Percentiles rank a stretch among this genome's conserved stretches.
These are phyloP conservation scores for mouse (Mus musculus) DNA, from an alignment of 2,113 vertebrate species.

Conservation along the genomic window GRCm39 chr8:116081001-116081500, in stretches of 20 bases:
- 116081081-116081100: too few relatives aligned
- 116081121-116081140: background rate
- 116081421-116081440: fast-evolving
- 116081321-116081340: too few relatives aligned
- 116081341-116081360: background rate
- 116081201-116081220: too few relatives aligned
- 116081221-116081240: fast-evolving
- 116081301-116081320: background rate
- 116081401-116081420: background rate
- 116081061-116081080: background rate
- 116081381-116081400: fast-evolving
- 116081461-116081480: background rate
- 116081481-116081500: background rate
- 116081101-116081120: fast-evolving
- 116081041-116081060: background rate
- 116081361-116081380: fast-evolving
- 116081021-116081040: background rate
- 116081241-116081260: background rate
- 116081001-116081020: background rate
- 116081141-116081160: too few relatives aligned
- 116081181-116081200: background rate
- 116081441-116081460: background rate
- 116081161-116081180: background rate
- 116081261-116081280: background rate
- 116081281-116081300: too few relatives aligned